Evolutionary conservation across 2,113 vertebrate species (phyloP), one percentile per base, ranked within the genome.

Genomic region (Leucosticte australis): DNA sequence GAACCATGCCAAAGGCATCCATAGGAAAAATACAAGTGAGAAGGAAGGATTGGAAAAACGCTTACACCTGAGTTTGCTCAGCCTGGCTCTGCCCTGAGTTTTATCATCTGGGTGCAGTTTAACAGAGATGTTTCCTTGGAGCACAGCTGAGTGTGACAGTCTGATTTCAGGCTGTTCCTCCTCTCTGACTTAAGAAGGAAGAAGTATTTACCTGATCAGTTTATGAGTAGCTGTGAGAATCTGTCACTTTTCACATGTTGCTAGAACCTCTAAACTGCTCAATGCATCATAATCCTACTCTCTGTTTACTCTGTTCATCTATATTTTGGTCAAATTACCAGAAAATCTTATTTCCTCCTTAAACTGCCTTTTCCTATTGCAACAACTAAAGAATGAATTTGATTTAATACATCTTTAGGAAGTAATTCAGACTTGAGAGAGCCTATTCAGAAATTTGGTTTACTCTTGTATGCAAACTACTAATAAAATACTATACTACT

Each of bases 1-100:
- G n/a, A 78, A 27, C 1, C 0, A 1, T 26, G 2, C 6, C 24
- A 76, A 83, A 92, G 3, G 2, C 39, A 8, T 63, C 28, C 17
- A 9, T 1, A 44, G 26, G 44, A 76, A 69, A 74, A 93, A 74
- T 1, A 18, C 4, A 65, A 44, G 11, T 23, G 39, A 47, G 42
- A 63, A 23, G 19, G 60, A 73, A 57, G 6, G 4, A 44, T 0
- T 55, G 44, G 3, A 33, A 30, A 67, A 75, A 30, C 21, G 17
- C 3, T 82, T 15, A 27, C 15, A 50, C 3, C 37, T 60, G 23
- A 9, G 22, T 52, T 41, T 22, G 59, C 30, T 63, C 39, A 65
- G 37, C 42, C 57, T 64, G 59, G 31, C 15, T 75, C 21, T 55
- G 13, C 33, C 13, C 59, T 55, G 19, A 52, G 17, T 24, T 49